Base-by-base conservation (phyloP, 1,140 invertebrate genomes). In the Penaeus indicus region DNA sequence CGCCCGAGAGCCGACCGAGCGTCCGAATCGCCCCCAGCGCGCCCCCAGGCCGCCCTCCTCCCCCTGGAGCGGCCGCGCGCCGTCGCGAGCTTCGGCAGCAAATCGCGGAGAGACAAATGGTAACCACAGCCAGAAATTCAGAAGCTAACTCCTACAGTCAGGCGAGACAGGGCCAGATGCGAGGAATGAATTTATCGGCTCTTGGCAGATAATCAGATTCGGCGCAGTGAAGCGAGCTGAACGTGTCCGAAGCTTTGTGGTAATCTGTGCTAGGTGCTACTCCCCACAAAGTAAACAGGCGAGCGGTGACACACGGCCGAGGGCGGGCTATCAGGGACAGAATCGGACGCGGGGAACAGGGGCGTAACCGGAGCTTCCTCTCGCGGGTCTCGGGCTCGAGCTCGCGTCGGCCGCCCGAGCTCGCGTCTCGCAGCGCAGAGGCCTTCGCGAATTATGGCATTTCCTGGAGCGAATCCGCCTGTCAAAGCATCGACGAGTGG, bases 121-220 rank as follows among this genome's bases (percentile, higher is more conserved):
- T 54, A 54, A 54, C 47, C 47, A 10, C 47, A 54, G 47, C 47
- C 8, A 27, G n/a, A 38, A 75, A 75, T 75, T 75, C 69, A 75
- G 69, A 75, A 75, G 69, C 69, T 19, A 75, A 75, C 19, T 27
- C 25, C 69, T 18, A 18, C n/a, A 75, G n/a, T 27, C 69, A 75
- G 21, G 16, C 69, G 69, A 27, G 69, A 75, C 69, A 42, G 82
- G 67, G 63, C 21, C 77, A 38, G 78, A 81, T 54, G 77, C 32
- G 25, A 67, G 79, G 47, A 75, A 62, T 88, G 86, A 87, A 87
- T 88, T 88, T 88, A 88, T 88, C 86, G 62, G 85, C 69, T 38
- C 69, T 75, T 75, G 38, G 38, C 64, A 82, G 86, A 83, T 88
- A 63, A 83, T 88, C 86, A 83, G 80, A 83, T 83, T 22, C 32